Conservation (phyloP, 2,888 invertebrate species). For the Tolmerus cingulatus region DNA sequence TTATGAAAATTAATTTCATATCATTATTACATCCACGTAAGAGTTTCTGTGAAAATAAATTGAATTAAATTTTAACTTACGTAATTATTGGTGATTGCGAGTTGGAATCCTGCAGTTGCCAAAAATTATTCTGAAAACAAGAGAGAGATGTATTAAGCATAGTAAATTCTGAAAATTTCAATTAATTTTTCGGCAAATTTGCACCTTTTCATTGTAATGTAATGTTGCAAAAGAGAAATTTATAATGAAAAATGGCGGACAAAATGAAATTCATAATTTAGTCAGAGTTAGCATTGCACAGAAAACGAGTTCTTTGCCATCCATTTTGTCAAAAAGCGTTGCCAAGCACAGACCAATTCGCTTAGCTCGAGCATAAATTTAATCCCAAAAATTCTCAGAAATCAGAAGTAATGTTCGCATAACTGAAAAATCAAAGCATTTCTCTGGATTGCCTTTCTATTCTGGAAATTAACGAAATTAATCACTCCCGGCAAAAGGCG, state of each 20-base stretch:
- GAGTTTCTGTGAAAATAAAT: no score
- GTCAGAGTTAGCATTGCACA: neutral
- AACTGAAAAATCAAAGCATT: neutral
- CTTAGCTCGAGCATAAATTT: neutral
- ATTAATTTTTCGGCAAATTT: no score
- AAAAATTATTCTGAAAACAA: neutral
- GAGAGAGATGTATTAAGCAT: neutral
- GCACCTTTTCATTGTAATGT: no score
- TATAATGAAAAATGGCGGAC: neutral
- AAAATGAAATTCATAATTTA: neutral
- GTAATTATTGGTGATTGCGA: neutral
- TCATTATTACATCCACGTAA: neutral
- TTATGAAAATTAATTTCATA: neutral
- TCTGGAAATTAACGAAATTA: constrained; percentile 5
- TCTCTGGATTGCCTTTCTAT: neutral
- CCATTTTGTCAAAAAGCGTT: neutral
- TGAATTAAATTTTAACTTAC: neutral
- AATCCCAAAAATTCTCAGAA: neutral
- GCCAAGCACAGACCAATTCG: neutral
- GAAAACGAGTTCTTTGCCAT: neutral
- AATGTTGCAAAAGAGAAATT: no score
- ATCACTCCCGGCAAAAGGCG: neutral
- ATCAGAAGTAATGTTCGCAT: neutral
- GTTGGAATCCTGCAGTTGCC: neutral
- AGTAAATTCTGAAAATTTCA: no score